A percentile compares a stretch with the other conserved stretches of the same genome.
These are phyloP conservation scores for Oenanthe melanoleuca DNA, from an alignment of 2,113 vertebrate species.

Conservation along the genomic window DNA sequence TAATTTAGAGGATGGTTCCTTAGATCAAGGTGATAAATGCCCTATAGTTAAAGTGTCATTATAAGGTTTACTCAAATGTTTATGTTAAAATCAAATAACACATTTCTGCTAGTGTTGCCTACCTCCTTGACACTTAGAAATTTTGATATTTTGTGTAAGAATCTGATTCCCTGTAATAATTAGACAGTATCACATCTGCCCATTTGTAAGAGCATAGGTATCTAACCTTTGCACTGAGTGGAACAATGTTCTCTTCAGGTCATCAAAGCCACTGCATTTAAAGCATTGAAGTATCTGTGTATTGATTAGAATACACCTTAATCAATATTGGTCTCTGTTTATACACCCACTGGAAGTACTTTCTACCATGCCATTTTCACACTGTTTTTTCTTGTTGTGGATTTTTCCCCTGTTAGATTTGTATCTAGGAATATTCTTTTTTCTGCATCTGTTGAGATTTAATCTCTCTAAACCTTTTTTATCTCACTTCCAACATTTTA, in stretches of 20 bases:
- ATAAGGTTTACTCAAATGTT: background rate
- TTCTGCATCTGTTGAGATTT: background rate
- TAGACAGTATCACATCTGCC: background rate
- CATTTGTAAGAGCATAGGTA: background rate
- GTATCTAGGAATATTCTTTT: background rate
- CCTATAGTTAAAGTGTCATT: background rate
- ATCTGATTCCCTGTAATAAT: background rate
- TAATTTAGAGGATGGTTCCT: background rate
- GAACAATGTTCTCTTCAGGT: slow-evolving; percentile 17
- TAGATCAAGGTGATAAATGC: background rate
- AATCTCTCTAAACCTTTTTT: background rate
- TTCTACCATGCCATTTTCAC: slow-evolving; percentile 3
- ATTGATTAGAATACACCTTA: slow-evolving; percentile 68
- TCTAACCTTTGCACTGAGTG: slow-evolving; percentile 50
- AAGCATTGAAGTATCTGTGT: slow-evolving; percentile 46
- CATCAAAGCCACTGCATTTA: slow-evolving; percentile 30
- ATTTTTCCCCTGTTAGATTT: slow-evolving; percentile 30
- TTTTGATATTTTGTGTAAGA: background rate
- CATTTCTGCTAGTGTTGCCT: background rate
- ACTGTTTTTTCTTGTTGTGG: slow-evolving; percentile 17
- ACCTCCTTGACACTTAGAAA: background rate
- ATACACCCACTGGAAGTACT: slow-evolving; percentile 45
- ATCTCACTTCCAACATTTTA: background rate
- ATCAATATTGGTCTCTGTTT: slow-evolving; percentile 69
- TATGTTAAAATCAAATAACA: background rate